A percentile compares a stretch with the other conserved stretches of the same genome.
Conservation (phyloP, 2,113 vertebrate genomes). For the Trichomycterus rosablanca region DNA sequence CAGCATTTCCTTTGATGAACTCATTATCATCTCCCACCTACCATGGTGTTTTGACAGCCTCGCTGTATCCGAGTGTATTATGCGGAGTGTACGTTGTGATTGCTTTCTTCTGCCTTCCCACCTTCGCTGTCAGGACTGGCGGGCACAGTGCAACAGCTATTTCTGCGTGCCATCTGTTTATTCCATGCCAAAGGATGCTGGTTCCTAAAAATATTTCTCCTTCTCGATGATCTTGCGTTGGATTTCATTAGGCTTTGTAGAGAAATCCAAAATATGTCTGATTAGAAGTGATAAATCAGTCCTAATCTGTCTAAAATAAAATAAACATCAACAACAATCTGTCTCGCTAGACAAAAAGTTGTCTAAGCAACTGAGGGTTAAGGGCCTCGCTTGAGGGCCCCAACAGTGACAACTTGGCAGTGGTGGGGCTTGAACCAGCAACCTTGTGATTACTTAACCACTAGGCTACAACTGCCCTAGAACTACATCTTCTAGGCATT, state of each 20-base stretch:
- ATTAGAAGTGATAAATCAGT: too few species aligned
- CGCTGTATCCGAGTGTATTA: constrained; percentile 30
- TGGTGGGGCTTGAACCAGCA: too few species aligned
- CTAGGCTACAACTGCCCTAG: too few species aligned
- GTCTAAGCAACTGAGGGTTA: too few species aligned
- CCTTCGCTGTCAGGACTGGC: constrained; percentile 33
- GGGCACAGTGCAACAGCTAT: constrained; percentile 33
- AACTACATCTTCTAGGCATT: too few species aligned
- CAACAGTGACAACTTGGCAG: too few species aligned
- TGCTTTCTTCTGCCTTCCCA: constrained; percentile 26
- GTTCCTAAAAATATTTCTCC: constrained; percentile 26
- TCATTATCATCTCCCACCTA: constrained; percentile 17
- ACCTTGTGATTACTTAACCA: too few species aligned
- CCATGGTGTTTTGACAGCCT: constrained; percentile 23
- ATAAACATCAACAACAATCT: too few species aligned
- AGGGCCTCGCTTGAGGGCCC: too few species aligned
- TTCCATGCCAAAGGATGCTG: constrained; percentile 26
- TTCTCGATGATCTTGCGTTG: constrained; percentile 27
- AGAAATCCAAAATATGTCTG: background rate
- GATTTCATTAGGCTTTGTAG: constrained; percentile 33
- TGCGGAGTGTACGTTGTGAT: constrained; percentile 37
- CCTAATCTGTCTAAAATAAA: too few species aligned
- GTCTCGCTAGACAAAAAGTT: too few species aligned
- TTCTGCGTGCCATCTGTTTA: constrained; percentile 42
- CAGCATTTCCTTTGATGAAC: constrained; percentile 2